Conservation (phyloP, 2,797 vertebrate species). For the Microcaecilia unicolor region DNA sequence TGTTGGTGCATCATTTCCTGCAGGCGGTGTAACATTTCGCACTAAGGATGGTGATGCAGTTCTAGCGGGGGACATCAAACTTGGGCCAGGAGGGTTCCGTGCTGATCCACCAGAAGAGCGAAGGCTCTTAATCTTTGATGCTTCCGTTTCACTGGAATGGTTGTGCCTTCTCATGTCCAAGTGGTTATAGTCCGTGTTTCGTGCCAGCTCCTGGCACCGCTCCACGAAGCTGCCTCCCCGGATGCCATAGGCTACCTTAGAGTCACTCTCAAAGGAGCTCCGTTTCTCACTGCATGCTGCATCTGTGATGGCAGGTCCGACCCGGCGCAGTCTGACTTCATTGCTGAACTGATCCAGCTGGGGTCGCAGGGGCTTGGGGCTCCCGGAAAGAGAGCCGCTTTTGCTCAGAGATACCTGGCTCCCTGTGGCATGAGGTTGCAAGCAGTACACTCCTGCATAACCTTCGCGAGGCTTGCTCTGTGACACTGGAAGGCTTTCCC, state of each 20-base stretch:
- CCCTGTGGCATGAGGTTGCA: conserved; percentile 17
- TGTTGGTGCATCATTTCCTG: background rate
- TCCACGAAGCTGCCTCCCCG: conserved; percentile 72
- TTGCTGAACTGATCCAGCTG: background rate
- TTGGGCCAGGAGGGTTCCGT: background rate
- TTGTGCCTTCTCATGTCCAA: conserved; percentile 36
- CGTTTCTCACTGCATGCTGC: too few species aligned
- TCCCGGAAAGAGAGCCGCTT: background rate
- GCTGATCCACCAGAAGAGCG: conserved; percentile 21
- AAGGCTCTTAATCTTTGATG: conserved; percentile 1
- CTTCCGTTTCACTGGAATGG: conserved; percentile 46
- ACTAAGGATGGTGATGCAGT: conserved; percentile 6
- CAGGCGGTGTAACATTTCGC: conserved; percentile 23
- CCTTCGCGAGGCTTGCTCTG: conserved; percentile 30
- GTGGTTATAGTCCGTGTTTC: conserved; percentile 36
- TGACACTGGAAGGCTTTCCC: conserved; percentile 31
- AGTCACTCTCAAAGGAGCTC: background rate
- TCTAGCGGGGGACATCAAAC: conserved; percentile 10
- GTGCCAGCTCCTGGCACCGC: conserved; percentile 76
- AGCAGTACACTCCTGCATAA: background rate
- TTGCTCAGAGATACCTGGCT: conserved; percentile 34
- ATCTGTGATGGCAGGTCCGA: conserved; percentile 16
- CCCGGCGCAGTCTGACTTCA: background rate
- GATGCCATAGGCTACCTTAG: too few species aligned
- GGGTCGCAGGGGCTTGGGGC: background rate